Base-by-base conservation (phyloP, 2,797 vertebrate genomes). In the Sus cebifrons region DNA sequence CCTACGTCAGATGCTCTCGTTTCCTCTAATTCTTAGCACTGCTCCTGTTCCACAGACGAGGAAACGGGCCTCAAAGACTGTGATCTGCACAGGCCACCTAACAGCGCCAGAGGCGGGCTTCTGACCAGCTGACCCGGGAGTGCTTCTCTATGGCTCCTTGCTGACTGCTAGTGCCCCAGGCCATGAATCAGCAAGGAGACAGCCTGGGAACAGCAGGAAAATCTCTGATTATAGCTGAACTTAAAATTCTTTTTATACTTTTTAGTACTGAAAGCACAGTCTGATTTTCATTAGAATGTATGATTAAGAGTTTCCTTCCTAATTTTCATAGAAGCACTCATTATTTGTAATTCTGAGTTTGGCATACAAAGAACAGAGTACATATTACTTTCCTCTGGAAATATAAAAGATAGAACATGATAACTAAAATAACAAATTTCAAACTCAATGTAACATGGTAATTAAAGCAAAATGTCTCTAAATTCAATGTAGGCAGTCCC, bases 311-410 rank as follows among this genome's bases (percentile, higher is more conserved):
- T 60, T 49, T 73, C 10, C 81, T 71, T 97, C 81, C 56, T 87
- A 91, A 91, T 27, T 88, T 84, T 83, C 56, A 87, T 8, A 82
- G 36, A 52, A 94, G 79, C 87, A 81, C 32, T 93, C 67, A 91
- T 77, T 90, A 87, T 20, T 65, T 58, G 36, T 54, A 71, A 91
- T 77, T 81, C 56, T 88, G 23, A 88, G 60, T 91, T 75, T 81
- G 60, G 58, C 58, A 96, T 70, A 68, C 27, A 83, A 92, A 94
- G 54, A 84, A 79, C 29, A 82, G 94, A 92, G 60, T 52, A 87
- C 12, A 20, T 62, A 89, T 52, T 89, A 71, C 32, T 73, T 96
- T 52, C 52, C 74, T 96, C 78, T 79, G 29, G 6, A 95, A 96
- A 91, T n/a, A 89, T 44, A 75, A 85, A 79, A 67, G 23, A 62